A percentile compares a stretch with the other conserved stretches of the same genome.
phyloP scores from a whole-genome alignment of 2,797 vertebrate genomes.

The Anomalospiza imberbis region DNA sequence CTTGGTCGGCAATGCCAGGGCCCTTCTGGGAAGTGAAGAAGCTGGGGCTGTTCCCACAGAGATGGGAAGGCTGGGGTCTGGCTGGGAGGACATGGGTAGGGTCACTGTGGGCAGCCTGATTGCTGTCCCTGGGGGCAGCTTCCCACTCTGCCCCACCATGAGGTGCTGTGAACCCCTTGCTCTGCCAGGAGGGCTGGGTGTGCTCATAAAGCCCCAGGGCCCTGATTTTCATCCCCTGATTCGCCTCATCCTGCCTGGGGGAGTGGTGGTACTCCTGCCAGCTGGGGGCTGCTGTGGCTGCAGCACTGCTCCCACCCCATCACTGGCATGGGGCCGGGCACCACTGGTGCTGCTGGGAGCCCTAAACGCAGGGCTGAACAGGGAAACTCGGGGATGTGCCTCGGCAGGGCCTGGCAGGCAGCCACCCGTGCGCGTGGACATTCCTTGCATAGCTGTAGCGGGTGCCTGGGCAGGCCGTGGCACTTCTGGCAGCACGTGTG shows the following conservation, averaged over 20 bases:
- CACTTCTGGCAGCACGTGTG: not conserved
- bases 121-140: not conserved
- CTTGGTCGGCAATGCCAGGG: not conserved
- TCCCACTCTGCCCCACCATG: not conserved
- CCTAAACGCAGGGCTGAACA: not conserved
- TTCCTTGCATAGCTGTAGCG: conserved; percentile 33
- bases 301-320: fast-evolving
- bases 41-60: not conserved
- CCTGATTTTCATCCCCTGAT: not conserved
- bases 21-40: not conserved
- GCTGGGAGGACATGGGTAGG: not conserved
- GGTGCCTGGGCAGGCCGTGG: not conserved
- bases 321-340: not conserved
- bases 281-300: not conserved
- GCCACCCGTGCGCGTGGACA: conserved; percentile 11
- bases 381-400: conserved; percentile 9
- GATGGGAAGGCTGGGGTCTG: not conserved
- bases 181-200: not conserved
- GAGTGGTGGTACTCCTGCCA: fast-evolving
- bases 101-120: not conserved
- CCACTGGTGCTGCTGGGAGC: not conserved
- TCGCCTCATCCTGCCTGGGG: fast-evolving
- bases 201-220: not conserved
- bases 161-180: not conserved
- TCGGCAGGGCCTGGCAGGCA: conserved; percentile 37